These are phyloP conservation scores for Chrysomallon squamiferum DNA, from an alignment of 1,140 invertebrate species.

Conservation along the genomic window DNA sequence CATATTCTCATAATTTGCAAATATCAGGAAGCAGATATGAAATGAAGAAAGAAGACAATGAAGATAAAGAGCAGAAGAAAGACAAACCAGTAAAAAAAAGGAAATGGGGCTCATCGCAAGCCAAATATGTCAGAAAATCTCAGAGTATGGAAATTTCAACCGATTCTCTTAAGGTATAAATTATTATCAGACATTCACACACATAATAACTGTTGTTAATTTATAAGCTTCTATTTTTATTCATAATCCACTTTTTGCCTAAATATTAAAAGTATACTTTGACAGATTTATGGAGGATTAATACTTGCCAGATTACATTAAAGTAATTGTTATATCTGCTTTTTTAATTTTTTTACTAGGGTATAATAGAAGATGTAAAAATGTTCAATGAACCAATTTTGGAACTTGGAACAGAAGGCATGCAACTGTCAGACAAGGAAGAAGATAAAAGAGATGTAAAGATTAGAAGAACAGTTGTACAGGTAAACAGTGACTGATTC, in stretches of 20 bases:
- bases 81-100: slow-evolving; percentile 54
- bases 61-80: slow-evolving; percentile 36
- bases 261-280: background rate
- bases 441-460: slow-evolving; percentile 42
- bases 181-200: no score
- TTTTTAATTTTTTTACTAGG: slow-evolving; percentile 53
- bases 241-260: background rate
- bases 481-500: no score
- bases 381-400: slow-evolving; percentile 56
- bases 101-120: slow-evolving; percentile 59
- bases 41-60: background rate
- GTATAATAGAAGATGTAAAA: slow-evolving; percentile 51
- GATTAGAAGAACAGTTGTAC: slow-evolving; percentile 47
- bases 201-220: background rate
- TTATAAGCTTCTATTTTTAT: background rate
- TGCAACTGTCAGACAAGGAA: slow-evolving; percentile 39
- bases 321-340: no score
- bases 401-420: slow-evolving; percentile 43
- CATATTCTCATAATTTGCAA: no score
- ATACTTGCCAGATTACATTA: no score
- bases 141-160: slow-evolving; percentile 61
- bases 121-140: slow-evolving; percentile 31
- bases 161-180: slow-evolving; percentile 63
- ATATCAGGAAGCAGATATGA: no score
- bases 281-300: no score